Conservation (phyloP, 2,113 vertebrate genomes). For the Pristiophorus japonicus region DNA sequence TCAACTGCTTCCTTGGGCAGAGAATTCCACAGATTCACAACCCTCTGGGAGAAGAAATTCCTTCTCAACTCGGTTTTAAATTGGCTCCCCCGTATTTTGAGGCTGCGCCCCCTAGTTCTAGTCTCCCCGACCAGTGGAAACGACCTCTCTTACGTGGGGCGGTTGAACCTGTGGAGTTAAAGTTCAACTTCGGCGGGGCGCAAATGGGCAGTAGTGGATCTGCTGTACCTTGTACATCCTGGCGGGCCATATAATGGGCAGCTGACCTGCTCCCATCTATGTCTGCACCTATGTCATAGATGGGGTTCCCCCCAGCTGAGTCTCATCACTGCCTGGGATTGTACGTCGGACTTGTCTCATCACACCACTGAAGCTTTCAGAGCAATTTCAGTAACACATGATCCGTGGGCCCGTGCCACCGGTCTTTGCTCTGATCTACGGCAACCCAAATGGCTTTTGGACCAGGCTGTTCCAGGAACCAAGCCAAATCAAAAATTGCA, state of each 20-base stretch:
- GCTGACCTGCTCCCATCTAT: too few relatives aligned
- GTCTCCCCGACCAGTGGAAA: too few relatives aligned
- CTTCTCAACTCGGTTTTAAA: too few relatives aligned
- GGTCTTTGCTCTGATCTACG: not conserved
- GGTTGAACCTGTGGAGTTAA: too few relatives aligned
- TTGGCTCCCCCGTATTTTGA: too few relatives aligned
- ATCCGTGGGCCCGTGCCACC: not conserved
- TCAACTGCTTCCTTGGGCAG: too few relatives aligned
- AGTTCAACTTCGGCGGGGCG: not conserved
- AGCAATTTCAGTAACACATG: not conserved
- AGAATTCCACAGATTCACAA: too few relatives aligned
- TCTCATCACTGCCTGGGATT: not conserved
- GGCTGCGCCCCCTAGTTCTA: too few relatives aligned
- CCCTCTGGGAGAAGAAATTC: too few relatives aligned
- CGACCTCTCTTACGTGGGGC: too few relatives aligned
- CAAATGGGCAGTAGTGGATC: not conserved
- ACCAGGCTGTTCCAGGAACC: not conserved
- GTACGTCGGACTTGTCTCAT: not conserved
- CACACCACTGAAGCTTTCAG: not conserved
- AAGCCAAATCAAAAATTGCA: not conserved
- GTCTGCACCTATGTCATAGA: not conserved
- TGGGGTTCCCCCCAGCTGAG: not conserved
- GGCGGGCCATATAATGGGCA: not conserved
- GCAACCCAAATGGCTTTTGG: not conserved
- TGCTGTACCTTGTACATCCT: not conserved